phyloP scores from a whole-genome alignment of 2,888 invertebrate genomes.

The Campopleginae sp. region DNA sequence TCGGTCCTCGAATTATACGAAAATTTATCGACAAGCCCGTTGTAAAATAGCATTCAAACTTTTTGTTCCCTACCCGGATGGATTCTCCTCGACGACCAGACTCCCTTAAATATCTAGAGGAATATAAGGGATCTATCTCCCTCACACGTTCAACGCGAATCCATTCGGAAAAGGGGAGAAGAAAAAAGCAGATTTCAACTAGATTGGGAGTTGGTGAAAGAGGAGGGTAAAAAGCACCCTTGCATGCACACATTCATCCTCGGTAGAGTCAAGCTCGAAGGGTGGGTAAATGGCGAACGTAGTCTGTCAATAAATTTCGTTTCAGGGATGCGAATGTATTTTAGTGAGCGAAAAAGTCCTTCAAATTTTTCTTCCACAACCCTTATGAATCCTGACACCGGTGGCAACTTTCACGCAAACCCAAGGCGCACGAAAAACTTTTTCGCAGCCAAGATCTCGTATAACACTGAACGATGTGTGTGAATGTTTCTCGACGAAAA shows the following conservation, averaged over 20 bases:
- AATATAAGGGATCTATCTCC: constrained; percentile 20
- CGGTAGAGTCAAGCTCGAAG: neutral
- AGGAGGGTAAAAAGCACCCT: constrained; percentile 4
- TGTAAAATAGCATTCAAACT: constrained; percentile 13
- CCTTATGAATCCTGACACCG: constrained; percentile 11
- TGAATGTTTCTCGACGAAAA: constrained; percentile 27
- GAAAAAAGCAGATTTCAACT: constrained; percentile 32
- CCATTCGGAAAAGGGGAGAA: constrained; percentile 42
- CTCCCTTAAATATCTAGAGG: neutral
- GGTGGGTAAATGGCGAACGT: constrained; percentile 24
- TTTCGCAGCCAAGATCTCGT: neutral
- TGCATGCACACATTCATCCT: neutral
- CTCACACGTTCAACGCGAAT: constrained; percentile 49
- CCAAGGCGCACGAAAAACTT: neutral
- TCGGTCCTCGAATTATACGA: neutral
- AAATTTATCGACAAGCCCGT: constrained; percentile 15
- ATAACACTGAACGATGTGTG: neutral
- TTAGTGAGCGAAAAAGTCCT: constrained; percentile 49
- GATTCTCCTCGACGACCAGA: neutral
- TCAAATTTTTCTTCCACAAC: constrained; percentile 15
- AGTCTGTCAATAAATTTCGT: constrained; percentile 51
- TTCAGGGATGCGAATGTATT: constrained; percentile 49
- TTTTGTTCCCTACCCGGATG: neutral
- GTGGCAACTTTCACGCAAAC: neutral
- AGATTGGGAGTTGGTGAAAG: constrained; percentile 38